A percentile compares a stretch with the other conserved stretches of the same genome.
phyloP scores from a whole-genome alignment of 2,113 vertebrate species.

The Cyanoliseus patagonus region DNA sequence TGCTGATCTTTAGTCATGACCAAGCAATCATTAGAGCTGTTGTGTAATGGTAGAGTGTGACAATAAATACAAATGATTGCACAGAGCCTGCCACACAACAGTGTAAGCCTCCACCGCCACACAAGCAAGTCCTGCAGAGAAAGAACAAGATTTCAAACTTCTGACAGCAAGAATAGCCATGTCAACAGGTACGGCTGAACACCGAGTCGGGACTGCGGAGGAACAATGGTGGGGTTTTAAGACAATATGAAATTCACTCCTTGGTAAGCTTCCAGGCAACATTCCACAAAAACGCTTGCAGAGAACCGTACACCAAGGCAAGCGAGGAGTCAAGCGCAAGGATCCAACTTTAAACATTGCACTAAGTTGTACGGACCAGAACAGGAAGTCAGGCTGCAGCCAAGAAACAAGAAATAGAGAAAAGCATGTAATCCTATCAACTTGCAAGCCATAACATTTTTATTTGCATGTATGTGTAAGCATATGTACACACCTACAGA shows the following conservation, averaged over 20 bases:
- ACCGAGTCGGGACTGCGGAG: accelerated
- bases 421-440: neutral
- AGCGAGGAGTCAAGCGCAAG: neutral
- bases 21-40: slow-evolving; percentile 28
- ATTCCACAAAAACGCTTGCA: neutral
- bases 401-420: neutral
- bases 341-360: neutral
- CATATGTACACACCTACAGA: neutral
- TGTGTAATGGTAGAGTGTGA: slow-evolving; percentile 7
- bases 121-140: neutral
- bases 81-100: neutral
- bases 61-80: slow-evolving; percentile 21
- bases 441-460: neutral
- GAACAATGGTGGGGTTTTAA: neutral
- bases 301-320: neutral
- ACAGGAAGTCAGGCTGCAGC: neutral
- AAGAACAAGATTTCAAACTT: neutral
- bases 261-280: neutral
- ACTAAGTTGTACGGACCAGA: neutral
- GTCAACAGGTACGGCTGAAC: neutral
- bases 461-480: neutral
- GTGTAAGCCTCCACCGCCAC: neutral
- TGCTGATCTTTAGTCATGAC: slow-evolving; percentile 9
- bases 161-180: neutral
- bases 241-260: neutral